Conservation (phyloP, 2,113 vertebrate species). For the Microcebus griseorufus region DNA sequence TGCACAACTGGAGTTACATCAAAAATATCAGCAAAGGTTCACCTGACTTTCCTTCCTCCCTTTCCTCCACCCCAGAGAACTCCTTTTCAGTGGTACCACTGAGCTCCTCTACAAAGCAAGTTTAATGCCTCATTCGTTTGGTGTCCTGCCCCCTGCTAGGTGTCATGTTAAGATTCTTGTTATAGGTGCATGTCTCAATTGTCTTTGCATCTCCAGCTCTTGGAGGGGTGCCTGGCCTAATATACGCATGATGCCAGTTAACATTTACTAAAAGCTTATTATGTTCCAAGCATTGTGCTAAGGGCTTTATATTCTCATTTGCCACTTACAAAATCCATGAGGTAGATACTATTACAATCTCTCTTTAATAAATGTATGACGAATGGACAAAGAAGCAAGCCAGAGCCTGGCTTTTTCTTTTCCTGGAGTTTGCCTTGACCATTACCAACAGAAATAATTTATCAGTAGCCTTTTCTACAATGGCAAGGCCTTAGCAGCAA, state of each 20-base stretch:
- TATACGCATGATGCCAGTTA: background rate
- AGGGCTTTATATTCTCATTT: constrained; percentile 36
- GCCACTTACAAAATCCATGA: background rate
- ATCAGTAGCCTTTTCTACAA: constrained; percentile 4
- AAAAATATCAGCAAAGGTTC: background rate
- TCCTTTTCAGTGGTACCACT: background rate
- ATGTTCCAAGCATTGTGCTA: background rate
- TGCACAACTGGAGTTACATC: background rate
- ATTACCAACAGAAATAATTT: background rate
- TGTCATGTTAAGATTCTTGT: background rate
- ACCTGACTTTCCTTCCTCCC: background rate
- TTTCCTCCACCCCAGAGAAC: background rate
- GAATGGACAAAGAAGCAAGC: background rate
- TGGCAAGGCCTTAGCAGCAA: background rate
- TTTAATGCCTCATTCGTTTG: background rate
- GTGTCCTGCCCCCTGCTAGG: background rate
- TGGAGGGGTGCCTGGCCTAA: background rate
- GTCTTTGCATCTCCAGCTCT: background rate
- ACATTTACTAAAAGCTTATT: background rate
- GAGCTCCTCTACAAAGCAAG: background rate
- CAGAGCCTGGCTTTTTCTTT: constrained; percentile 32
- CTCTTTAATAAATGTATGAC: background rate
- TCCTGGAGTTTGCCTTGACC: background rate
- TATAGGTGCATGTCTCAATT: background rate
- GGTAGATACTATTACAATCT: background rate